Percentiles rank a stretch among this genome's conserved stretches.
These are phyloP conservation scores for Lasioglossum baleicum DNA, from an alignment of 1,140 invertebrate genomes.

Conservation along the genomic window DNA sequence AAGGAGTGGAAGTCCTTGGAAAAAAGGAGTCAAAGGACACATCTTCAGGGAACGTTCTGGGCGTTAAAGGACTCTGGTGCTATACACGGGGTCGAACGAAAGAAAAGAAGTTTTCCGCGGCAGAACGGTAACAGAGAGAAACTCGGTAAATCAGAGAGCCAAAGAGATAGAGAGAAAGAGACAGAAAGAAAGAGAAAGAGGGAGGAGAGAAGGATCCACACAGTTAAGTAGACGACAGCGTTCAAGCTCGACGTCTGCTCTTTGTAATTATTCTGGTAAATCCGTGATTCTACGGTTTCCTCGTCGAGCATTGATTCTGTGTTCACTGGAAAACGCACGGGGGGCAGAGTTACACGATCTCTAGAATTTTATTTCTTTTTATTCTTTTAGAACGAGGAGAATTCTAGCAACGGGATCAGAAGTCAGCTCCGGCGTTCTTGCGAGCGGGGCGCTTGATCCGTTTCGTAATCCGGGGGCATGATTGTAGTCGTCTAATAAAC, in stretches of 20 bases:
- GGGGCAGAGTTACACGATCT: too few species aligned
- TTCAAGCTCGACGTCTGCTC: too few species aligned
- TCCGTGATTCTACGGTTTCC: too few species aligned
- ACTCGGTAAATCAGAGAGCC: background rate
- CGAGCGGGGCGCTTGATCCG: background rate
- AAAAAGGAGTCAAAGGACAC: too few species aligned
- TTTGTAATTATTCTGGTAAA: too few species aligned
- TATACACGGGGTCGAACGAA: background rate
- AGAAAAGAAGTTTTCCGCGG: background rate
- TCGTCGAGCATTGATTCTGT: too few species aligned
- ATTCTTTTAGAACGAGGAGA: too few species aligned
- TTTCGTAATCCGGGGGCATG: background rate
- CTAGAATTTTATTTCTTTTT: too few species aligned
- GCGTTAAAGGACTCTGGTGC: background rate
- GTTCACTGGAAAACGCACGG: too few species aligned
- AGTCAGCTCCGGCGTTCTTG: background rate
- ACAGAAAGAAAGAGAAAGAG: slow-evolving; percentile 9
- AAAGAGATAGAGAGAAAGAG: slow-evolving; percentile 23
- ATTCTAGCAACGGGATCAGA: too few species aligned
- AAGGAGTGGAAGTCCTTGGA: too few species aligned
- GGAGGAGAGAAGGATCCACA: slow-evolving; percentile 9
- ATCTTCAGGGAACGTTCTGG: too few species aligned
- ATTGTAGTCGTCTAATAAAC: background rate
- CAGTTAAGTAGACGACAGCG: background rate
- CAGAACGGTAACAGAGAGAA: background rate